phyloP scores from a whole-genome alignment of 2,888 invertebrate species.

The Drosophila mimica region DNA sequence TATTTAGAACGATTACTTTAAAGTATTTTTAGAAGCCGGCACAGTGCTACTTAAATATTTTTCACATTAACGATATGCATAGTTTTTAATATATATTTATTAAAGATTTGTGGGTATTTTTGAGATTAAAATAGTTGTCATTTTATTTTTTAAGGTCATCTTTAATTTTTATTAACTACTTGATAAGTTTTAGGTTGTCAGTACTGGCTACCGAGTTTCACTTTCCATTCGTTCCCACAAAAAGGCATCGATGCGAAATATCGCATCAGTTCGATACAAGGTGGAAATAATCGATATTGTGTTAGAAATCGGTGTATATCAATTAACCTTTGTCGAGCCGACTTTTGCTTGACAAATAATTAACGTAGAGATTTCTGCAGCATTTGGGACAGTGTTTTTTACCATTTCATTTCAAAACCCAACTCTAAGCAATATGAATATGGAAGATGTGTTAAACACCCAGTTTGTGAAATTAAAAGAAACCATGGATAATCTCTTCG shows the following conservation, averaged over 20 bases:
- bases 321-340: neutral
- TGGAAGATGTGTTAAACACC: slow-evolving; percentile 59
- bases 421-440: slow-evolving; percentile 16
- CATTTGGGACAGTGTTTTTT: neutral
- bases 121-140: neutral
- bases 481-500: slow-evolving; percentile 89
- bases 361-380: neutral
- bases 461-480: slow-evolving; percentile 89
- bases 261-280: neutral
- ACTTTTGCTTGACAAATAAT: neutral
- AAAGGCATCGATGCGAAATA: neutral
- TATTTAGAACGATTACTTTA: slow-evolving; percentile 4
- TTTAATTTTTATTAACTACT: neutral
- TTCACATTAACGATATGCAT: neutral
- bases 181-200: neutral
- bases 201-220: neutral
- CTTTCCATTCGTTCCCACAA: neutral
- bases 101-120: neutral
- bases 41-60: neutral
- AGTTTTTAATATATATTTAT: neutral
- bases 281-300: neutral
- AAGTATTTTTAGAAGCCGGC: neutral
- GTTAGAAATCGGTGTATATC: neutral
- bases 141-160: neutral
- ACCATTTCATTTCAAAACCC: neutral